phyloP scores from a whole-genome alignment of 92 coral and sea anemone species.

The Chrysogorgia sp. region DNA sequence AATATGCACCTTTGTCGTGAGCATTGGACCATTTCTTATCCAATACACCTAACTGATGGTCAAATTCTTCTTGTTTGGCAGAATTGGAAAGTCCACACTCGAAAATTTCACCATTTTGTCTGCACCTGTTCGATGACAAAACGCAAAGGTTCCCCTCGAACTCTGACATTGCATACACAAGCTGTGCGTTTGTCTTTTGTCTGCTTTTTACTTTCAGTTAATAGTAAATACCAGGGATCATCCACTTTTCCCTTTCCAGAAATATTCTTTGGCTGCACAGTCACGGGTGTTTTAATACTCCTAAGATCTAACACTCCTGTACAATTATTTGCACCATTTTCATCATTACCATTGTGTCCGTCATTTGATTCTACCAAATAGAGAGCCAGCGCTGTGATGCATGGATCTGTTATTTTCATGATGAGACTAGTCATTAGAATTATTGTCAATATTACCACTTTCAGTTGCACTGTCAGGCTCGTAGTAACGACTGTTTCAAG shows the following conservation, averaged over 20 bases:
- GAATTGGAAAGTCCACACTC: slow-evolving; percentile 43
- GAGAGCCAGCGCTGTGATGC: no score
- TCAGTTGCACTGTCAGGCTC: no score
- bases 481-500: no score
- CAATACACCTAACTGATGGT: neutral
- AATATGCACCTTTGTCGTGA: slow-evolving; percentile 24
- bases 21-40: slow-evolving; percentile 31
- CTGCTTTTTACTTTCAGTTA: slow-evolving; percentile 52
- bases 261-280: slow-evolving; percentile 16
- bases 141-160: slow-evolving; percentile 63
- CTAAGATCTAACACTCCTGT: no score
- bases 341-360: no score
- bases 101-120: slow-evolving; percentile 32
- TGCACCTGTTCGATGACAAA: slow-evolving; percentile 31
- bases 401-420: no score
- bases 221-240: slow-evolving; percentile 65
- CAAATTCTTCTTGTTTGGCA: slow-evolving; percentile 7
- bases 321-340: no score
- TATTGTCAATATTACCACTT: no score
- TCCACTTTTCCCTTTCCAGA: slow-evolving; percentile 45
- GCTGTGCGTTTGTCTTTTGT: slow-evolving; percentile 7
- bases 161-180: slow-evolving; percentile 62
- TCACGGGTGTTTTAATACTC: slow-evolving; percentile 7
- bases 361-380: no score
- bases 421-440: no score